Evolutionary conservation across 1,140 invertebrate genomes (phyloP).

Genomic region (Drosophila funebris): DNA sequence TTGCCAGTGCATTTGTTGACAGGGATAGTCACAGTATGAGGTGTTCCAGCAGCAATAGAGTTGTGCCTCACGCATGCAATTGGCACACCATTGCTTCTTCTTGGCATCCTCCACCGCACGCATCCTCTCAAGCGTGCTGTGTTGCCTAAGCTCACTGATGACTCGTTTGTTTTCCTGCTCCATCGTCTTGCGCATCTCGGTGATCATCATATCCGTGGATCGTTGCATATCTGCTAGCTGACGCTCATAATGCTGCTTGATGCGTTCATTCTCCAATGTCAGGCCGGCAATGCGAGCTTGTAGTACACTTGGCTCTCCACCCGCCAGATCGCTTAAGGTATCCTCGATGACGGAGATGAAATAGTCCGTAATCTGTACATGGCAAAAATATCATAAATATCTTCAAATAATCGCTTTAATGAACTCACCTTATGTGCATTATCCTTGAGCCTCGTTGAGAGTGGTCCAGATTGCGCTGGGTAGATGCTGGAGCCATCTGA

Average conservation of each 20-base stretch:
- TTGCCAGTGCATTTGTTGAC: conserved; percentile 90
- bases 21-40: conserved; percentile 94
- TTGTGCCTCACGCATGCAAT: conserved; percentile 93
- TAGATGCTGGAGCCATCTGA: conserved; percentile 78
- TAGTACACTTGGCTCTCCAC: conserved; percentile 78
- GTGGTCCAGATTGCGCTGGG: conserved; percentile 83
- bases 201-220: conserved; percentile 78
- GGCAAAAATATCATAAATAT: neutral
- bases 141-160: conserved; percentile 86
- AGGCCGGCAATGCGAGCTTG: conserved; percentile 86
- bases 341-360: conserved; percentile 86
- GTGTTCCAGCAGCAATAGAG: conserved; percentile 98
- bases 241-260: conserved; percentile 85
- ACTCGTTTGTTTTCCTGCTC: conserved; percentile 87
- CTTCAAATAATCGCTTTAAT: too few species aligned
- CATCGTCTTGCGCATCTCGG: conserved; percentile 87
- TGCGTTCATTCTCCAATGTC: conserved; percentile 87
- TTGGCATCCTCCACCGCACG: conserved; percentile 90
- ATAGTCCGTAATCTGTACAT: conserved; percentile 84
- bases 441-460: conserved; percentile 83
- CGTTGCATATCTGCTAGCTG: conserved; percentile 84
- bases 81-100: conserved; percentile 94
- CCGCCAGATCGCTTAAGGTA: conserved; percentile 85
- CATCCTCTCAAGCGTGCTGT: conserved; percentile 87
- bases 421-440: conserved; percentile 84